Conservation (phyloP, 2,797 vertebrate genomes). For the Peromyscus aztecus region DNA sequence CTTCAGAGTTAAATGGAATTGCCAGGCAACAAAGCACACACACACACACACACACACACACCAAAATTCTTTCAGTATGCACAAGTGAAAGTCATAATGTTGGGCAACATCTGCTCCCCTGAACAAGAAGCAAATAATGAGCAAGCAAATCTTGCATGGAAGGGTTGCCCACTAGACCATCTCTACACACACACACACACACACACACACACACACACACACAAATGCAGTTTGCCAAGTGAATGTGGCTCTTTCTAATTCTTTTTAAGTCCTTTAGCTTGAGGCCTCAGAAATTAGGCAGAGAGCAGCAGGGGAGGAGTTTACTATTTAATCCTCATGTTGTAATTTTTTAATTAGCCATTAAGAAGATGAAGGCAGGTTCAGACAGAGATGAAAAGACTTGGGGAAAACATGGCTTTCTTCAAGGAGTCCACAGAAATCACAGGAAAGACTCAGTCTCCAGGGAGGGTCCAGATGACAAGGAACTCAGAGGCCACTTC, state of each 20-base stretch:
- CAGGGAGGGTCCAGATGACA: constrained; percentile 25
- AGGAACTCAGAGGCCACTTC: constrained; percentile 54
- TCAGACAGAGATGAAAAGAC: constrained; percentile 77
- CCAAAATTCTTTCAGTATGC: not conserved
- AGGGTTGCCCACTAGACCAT: not conserved
- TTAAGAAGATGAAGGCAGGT: constrained; percentile 81
- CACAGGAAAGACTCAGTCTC: constrained; percentile 66
- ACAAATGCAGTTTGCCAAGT: constrained; percentile 38
- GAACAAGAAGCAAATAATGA: constrained; percentile 48
- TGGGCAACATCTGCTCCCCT: not conserved
- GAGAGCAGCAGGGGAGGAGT: constrained; percentile 71
- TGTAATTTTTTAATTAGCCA: constrained; percentile 84
- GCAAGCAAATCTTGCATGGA: not conserved
- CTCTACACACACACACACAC: not conserved
- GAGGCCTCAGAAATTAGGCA: constrained; percentile 76
- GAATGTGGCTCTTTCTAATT: constrained; percentile 59
- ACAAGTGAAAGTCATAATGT: not conserved
- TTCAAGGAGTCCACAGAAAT: constrained; percentile 64
- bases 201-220: not conserved
- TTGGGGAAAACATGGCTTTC: constrained; percentile 75
- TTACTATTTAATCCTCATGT: constrained; percentile 79
- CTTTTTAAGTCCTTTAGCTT: constrained; percentile 71
- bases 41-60: not conserved
- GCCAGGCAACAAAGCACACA: not conserved
- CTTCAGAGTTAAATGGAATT: not conserved